phyloP scores from a whole-genome alignment of 2,888 invertebrate species.

The Agrotis segetum region DNA sequence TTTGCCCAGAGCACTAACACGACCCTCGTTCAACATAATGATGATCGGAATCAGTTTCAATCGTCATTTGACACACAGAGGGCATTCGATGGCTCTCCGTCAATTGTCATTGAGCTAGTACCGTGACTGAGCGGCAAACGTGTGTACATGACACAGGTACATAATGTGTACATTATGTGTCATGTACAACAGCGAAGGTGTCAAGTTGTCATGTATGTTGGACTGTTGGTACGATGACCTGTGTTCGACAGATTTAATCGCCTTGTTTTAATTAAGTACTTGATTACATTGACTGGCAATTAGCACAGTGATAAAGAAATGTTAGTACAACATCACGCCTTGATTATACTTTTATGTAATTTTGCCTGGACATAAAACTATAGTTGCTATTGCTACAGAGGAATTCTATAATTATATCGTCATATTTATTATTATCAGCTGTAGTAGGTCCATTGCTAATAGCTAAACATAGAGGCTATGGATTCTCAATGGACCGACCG shows the following conservation, averaged over 20 bases:
- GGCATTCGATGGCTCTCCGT: slow-evolving; percentile 29
- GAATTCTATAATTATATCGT: too few species aligned
- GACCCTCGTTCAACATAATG: slow-evolving; percentile 38
- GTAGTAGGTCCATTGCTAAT: too few species aligned
- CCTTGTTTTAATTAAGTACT: not conserved
- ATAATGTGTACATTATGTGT: not conserved
- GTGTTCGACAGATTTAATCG: not conserved
- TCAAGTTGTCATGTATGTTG: slow-evolving; percentile 23
- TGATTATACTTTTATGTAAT: too few species aligned
- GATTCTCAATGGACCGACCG: too few species aligned
- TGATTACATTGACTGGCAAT: slow-evolving; percentile 3
- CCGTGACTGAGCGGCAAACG: not conserved
- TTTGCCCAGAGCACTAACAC: slow-evolving; percentile 20
- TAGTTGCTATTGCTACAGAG: not conserved
- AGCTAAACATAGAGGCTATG: too few species aligned
- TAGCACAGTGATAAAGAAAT: not conserved
- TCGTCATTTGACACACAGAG: slow-evolving; percentile 47
- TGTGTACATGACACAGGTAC: slow-evolving; percentile 18
- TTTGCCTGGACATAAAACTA: not conserved
- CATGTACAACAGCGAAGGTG: not conserved
- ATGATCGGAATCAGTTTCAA: slow-evolving; percentile 52
- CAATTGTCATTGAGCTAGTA: slow-evolving; percentile 30
- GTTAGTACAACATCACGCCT: not conserved
- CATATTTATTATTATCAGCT: too few species aligned
- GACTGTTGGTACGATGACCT: not conserved